Percentiles rank a stretch among this genome's conserved stretches.
Evolutionary conservation across 2,113 vertebrate genomes (phyloP).

Genomic region (Mormyrus lacerda): DNA sequence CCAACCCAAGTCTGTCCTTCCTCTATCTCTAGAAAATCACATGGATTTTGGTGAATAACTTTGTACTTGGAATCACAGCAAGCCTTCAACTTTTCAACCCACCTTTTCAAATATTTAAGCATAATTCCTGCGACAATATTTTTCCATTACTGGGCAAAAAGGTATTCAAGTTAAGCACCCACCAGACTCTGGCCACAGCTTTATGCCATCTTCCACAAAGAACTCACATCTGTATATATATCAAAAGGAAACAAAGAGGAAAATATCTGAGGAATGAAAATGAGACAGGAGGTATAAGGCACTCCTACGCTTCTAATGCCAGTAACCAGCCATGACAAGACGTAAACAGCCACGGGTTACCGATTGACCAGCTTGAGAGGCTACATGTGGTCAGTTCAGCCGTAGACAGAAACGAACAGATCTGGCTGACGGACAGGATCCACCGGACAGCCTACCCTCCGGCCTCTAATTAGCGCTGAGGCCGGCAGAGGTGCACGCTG

Average conservation of each 20-base stretch:
- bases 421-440: neutral
- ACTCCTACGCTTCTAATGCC: neutral
- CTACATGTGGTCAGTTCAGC: neutral
- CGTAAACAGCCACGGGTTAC: neutral
- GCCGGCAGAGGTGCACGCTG: neutral
- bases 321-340: neutral
- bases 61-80: conserved; percentile 21
- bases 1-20: neutral
- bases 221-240: neutral
- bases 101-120: conserved; percentile 39
- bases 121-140: conserved; percentile 33
- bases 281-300: neutral
- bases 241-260: neutral
- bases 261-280: conserved; percentile 9
- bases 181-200: neutral
- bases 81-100: conserved; percentile 26
- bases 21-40: neutral
- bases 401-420: neutral
- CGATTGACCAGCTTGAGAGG: neutral
- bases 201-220: conserved; percentile 16
- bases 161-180: conserved; percentile 17
- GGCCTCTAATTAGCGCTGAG: neutral
- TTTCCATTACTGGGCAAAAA: conserved; percentile 34
- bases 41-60: conserved; percentile 16
- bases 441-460: neutral